Percentiles rank a stretch among this genome's conserved stretches.
phyloP scores from a whole-genome alignment of 2,113 vertebrate genomes.

The Cricetomys ansorgei region DNA sequence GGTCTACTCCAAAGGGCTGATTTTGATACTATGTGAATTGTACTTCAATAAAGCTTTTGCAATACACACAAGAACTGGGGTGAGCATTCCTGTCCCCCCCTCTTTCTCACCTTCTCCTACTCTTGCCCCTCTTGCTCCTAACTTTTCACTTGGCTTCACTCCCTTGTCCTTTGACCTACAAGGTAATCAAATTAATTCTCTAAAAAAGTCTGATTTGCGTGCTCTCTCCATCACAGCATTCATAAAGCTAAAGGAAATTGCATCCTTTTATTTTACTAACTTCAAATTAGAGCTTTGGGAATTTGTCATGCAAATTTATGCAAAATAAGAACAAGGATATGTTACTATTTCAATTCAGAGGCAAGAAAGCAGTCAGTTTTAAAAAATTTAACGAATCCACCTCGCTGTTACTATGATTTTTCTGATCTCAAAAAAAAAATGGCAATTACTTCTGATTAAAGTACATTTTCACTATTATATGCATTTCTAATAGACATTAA shows the following conservation, averaged over 20 bases:
- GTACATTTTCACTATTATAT: constrained; percentile 53
- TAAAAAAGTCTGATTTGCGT: constrained; percentile 42
- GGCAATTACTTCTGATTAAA: constrained; percentile 72
- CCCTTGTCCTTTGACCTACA: neutral
- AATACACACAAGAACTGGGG: neutral
- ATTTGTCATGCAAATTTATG: constrained; percentile 80
- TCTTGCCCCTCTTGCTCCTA: neutral
- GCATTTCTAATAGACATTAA: constrained; percentile 78
- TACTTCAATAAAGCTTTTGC: neutral
- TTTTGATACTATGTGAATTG: constrained; percentile 18
- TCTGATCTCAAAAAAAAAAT: constrained; percentile 72
- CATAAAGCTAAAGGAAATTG: constrained; percentile 54
- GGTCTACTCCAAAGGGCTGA: neutral
- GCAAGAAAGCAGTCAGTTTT: constrained; percentile 67
- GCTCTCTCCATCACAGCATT: constrained; percentile 46
- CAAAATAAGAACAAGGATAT: constrained; percentile 70
- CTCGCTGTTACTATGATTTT: constrained; percentile 57
- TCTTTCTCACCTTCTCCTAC: neutral
- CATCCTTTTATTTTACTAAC: constrained; percentile 74
- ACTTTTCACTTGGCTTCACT: neutral
- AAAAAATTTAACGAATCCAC: constrained; percentile 65
- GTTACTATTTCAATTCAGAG: constrained; percentile 73
- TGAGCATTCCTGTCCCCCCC: neutral
- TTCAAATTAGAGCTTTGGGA: constrained; percentile 72
- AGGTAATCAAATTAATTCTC: constrained; percentile 60